These are phyloP conservation scores for Steinernema carpocapsae DNA, from an alignment of 2,888 invertebrate species.

Conservation along the genomic window DNA sequence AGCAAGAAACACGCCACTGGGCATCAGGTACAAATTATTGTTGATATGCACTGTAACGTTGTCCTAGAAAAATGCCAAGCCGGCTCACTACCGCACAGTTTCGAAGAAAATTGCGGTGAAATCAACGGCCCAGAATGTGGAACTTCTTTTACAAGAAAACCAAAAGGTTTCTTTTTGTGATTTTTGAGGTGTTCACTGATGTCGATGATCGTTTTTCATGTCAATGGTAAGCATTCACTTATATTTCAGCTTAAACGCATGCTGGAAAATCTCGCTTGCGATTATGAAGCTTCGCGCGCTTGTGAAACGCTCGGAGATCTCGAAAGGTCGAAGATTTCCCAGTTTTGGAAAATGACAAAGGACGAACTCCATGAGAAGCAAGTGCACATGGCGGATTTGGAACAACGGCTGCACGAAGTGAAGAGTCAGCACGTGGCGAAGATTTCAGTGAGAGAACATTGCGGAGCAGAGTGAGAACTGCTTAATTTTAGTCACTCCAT, in stretches of 20 bases:
- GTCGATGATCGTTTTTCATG: too few relatives aligned
- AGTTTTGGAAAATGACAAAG: slow-evolving; percentile 14
- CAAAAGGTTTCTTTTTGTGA: too few relatives aligned
- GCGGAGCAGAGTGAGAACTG: background rate
- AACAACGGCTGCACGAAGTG: background rate
- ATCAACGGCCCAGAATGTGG: background rate
- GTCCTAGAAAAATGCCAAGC: background rate
- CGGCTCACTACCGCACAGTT: background rate
- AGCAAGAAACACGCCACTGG: background rate
- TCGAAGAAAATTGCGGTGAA: background rate
- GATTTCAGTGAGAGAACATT: slow-evolving; percentile 23
- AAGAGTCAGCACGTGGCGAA: slow-evolving; percentile 1
- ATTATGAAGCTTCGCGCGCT: background rate
- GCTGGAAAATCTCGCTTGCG: background rate
- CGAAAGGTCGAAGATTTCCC: background rate
- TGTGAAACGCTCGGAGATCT: background rate
- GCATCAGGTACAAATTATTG: background rate
- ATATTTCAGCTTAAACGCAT: background rate
- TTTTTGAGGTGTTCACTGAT: too few relatives aligned
- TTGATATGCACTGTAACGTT: background rate
- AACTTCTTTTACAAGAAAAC: background rate
- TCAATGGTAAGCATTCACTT: too few relatives aligned
- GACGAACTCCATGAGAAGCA: slow-evolving; percentile 1
- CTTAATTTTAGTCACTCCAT: background rate
- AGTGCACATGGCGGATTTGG: background rate